phyloP scores from a whole-genome alignment of 2,797 vertebrate species.

The Aphelocoma californica region DNA sequence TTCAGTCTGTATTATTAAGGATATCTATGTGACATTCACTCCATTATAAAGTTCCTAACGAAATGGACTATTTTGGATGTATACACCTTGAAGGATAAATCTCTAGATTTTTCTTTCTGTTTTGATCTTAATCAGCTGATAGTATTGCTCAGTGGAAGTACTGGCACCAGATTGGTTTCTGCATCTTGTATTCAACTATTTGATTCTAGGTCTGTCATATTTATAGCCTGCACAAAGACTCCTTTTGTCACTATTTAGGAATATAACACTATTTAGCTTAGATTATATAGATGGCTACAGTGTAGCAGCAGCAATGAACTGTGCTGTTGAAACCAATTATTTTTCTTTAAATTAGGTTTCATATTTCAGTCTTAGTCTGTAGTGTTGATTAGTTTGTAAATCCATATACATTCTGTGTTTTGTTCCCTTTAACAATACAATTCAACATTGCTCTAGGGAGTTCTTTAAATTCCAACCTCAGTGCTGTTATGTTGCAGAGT shows the following conservation, averaged over 20 bases:
- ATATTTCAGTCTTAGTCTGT: constrained; percentile 40
- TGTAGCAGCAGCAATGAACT: constrained; percentile 78
- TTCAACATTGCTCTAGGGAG: constrained; percentile 33
- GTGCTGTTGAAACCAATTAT: constrained; percentile 61
- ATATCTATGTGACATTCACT: constrained; percentile 92
- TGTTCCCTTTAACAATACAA: constrained; percentile 75
- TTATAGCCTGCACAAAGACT: constrained; percentile 47
- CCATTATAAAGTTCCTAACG: constrained; percentile 88
- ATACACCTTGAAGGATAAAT: constrained; percentile 57
- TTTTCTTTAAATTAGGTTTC: constrained; percentile 53
- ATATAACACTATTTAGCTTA: constrained; percentile 71
- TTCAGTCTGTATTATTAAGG: constrained; percentile 86
- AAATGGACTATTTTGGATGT: constrained; percentile 68
- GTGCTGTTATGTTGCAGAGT: constrained; percentile 60
- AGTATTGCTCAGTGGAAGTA: constrained; percentile 68
- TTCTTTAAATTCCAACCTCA: constrained; percentile 63
- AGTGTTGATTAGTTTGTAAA: constrained; percentile 52
- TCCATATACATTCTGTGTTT: constrained; percentile 66
- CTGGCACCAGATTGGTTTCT: constrained; percentile 64
- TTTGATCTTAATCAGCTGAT: constrained; percentile 56
- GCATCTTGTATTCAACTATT: constrained; percentile 58
- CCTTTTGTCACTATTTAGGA: constrained; percentile 51
- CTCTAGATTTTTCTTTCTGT: constrained; percentile 63
- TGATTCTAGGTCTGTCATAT: constrained; percentile 38
- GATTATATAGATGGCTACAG: constrained; percentile 77